Base-by-base conservation (phyloP, 2,888 invertebrate genomes). In the Phania funesta region DNA sequence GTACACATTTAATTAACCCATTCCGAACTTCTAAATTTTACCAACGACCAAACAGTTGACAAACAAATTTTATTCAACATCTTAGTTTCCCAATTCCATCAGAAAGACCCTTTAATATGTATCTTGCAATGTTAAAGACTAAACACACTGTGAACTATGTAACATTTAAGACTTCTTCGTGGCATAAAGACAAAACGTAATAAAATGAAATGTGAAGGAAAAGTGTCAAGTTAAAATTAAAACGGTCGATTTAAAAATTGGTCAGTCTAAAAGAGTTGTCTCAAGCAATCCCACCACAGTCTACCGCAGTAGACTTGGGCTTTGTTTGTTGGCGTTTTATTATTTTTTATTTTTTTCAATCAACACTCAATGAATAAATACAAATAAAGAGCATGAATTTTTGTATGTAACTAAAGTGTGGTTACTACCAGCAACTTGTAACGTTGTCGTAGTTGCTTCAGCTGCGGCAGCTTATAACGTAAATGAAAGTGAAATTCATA, bases 401-500 rank as follows among this genome's bases (percentile, higher is more conserved):
- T 65, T 68, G 52, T 60, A 68, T 60, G 29, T 52, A 60, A 60
- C 50, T 60, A 44, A 50, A 38, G 29, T 32, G 32, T 65, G 50
- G 38, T 38, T 48, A 52, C 54, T 68, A 54, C 29, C 64, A 44
- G 24, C 46, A 70, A 44, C 32, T 50, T 46, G 8, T 29, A 73
- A 46, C 38, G n/a, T 70, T 56, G 32, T 44, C 18, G 52, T 54
- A 20, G 46, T 44, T 64, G 46, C 41, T 52, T 41, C 67, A 60
- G 67, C 58, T 71, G 71, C 52, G 54, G 54, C 52, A 60, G 54
- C 65, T 73, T 65, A 20, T 75, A 13, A n/a, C 6, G n/a, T 16
- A 82, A 82, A 82, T 75, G 78, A 82, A 82, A 82, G 82, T 82
- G 82, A 82, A 82, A 82, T 82, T 82, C 58, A 35, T 78, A 64